phyloP scores from a whole-genome alignment of 1,140 invertebrate species.

The Drosophila watanabei region DNA sequence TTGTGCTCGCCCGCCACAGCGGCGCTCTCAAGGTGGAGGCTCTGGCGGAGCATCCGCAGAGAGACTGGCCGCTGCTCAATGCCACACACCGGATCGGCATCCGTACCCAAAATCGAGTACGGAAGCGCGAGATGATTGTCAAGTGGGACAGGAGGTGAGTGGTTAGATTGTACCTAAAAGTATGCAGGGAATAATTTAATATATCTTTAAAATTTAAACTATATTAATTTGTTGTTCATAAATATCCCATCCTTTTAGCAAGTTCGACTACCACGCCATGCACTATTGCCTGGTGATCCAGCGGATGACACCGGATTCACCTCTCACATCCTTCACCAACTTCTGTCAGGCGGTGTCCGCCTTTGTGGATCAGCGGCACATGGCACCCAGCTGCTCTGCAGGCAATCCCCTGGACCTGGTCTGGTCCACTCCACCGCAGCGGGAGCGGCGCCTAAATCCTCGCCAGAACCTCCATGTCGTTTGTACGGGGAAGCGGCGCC shows the following conservation, averaged over 20 bases:
- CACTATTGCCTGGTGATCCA: conserved; percentile 82
- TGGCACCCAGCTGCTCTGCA: conserved; percentile 29
- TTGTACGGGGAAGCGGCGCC: conserved; percentile 75
- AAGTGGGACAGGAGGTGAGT: conserved; percentile 83
- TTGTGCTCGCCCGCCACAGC: conserved; percentile 69
- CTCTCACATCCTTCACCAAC: conserved; percentile 27
- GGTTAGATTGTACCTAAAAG: not conserved
- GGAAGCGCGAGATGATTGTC: conserved; percentile 82
- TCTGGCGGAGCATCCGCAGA: conserved; percentile 72
- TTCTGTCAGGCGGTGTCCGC: conserved; percentile 78
- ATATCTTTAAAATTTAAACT: not conserved
- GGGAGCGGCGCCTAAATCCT: conserved; percentile 67
- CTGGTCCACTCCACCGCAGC: conserved; percentile 64
- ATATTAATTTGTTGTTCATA: not conserved
- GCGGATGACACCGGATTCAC: not conserved
- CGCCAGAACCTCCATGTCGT: conserved; percentile 69
- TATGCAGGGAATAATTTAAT: not conserved
- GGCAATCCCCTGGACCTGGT: conserved; percentile 63
- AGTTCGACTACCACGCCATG: conserved; percentile 81
- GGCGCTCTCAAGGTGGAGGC: conserved; percentile 78
- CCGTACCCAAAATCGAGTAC: conserved; percentile 80
- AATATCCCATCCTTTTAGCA: conserved; percentile 28
- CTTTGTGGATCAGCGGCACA: conserved; percentile 46
- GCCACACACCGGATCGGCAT: conserved; percentile 70
- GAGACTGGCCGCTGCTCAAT: conserved; percentile 76